These are phyloP conservation scores for Perizoma flavofasciatum DNA, from an alignment of 2,888 invertebrate genomes.

Conservation along the genomic window DNA sequence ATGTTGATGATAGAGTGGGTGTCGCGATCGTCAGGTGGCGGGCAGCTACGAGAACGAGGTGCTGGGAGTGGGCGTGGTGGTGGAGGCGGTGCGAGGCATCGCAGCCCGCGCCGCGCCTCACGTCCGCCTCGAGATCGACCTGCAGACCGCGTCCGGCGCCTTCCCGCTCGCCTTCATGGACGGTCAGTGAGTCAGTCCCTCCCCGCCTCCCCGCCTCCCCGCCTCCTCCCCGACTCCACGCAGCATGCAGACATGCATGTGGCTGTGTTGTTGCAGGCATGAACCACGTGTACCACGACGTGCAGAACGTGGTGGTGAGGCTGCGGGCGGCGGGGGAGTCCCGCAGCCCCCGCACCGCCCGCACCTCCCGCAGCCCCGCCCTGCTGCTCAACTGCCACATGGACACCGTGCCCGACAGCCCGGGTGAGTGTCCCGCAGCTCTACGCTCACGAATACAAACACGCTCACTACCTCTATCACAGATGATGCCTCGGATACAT, in stretches of 20 bases:
- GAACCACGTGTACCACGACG: conserved; percentile 92
- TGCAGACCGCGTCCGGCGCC: conserved; percentile 88
- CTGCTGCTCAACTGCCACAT: conserved; percentile 77
- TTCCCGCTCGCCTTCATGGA: conserved; percentile 91
- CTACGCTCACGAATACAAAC: too few relatives aligned
- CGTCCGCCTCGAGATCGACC: conserved; percentile 86
- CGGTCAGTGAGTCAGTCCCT: conserved; percentile 53
- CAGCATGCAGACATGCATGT: too few relatives aligned
- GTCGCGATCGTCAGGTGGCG: too few relatives aligned
- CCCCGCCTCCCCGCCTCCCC: not conserved
- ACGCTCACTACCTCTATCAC: too few relatives aligned
- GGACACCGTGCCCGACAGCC: conserved; percentile 36
- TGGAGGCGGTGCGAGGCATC: conserved; percentile 78
- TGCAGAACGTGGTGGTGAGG: conserved; percentile 90
- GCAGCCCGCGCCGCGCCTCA: conserved; percentile 77
- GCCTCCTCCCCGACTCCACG: too few relatives aligned
- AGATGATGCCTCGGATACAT: too few relatives aligned
- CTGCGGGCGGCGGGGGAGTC: conserved; percentile 71
- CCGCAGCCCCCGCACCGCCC: conserved; percentile 76
- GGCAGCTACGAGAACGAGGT: conserved; percentile 94
- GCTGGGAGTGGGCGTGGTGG: conserved; percentile 85
- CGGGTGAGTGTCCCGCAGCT: conserved; percentile 24
- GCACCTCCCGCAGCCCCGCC: conserved; percentile 78
- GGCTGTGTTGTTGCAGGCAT: conserved; percentile 85
- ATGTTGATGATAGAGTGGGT: too few relatives aligned